Percentiles rank a stretch among this genome's conserved stretches.
Conservation (phyloP, 2,113 vertebrate genomes). For the Phainopepla nitens region DNA sequence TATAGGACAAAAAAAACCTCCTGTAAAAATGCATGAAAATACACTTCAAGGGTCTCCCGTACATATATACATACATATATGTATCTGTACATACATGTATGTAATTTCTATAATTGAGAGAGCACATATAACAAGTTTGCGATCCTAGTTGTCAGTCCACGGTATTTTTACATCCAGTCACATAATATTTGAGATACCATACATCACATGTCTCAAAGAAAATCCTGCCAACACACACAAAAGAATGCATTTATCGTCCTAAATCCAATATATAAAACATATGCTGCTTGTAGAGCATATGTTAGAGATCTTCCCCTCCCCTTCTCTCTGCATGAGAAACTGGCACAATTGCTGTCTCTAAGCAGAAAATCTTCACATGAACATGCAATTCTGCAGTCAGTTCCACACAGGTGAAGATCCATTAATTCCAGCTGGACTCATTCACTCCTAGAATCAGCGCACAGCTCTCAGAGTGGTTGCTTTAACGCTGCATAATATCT, state of each 20-base stretch:
- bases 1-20: not conserved
- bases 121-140: not conserved
- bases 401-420: not conserved
- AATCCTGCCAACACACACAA: not conserved
- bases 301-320: not conserved
- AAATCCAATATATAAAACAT: slow-evolving; percentile 1
- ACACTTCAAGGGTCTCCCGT: not conserved
- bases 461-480: not conserved
- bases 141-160: not conserved
- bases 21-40: not conserved
- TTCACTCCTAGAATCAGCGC: not conserved
- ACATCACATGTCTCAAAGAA: not conserved
- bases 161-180: not conserved
- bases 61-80: not conserved
- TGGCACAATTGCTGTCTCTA: not conserved
- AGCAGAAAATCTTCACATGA: not conserved
- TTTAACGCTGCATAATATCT: not conserved
- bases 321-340: not conserved
- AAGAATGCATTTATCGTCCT: not conserved
- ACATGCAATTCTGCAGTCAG: not conserved
- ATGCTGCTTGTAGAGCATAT: not conserved
- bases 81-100: too few species aligned
- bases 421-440: not conserved
- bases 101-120: not conserved
- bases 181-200: not conserved